A percentile compares a stretch with the other conserved stretches of the same genome.
phyloP scores from a whole-genome alignment of 1,140 invertebrate species.

The Ridgeia piscesae region DNA sequence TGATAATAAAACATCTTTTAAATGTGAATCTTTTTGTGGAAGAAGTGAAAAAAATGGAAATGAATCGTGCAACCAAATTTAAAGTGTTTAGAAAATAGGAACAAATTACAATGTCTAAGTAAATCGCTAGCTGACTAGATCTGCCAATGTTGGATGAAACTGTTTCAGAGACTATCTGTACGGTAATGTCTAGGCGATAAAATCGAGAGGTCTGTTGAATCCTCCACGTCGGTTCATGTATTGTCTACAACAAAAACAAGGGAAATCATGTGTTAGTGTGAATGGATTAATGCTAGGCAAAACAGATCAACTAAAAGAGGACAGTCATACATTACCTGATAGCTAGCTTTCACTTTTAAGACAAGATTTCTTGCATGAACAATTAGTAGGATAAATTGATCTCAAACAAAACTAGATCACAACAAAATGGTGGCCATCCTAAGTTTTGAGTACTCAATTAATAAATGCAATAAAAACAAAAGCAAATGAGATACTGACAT shows the following conservation, averaged over 20 bases:
- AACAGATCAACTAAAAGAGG: too few species aligned
- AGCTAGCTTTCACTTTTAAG: too few species aligned
- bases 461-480: too few species aligned
- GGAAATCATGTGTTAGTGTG: neutral
- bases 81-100: too few species aligned
- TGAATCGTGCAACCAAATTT: neutral
- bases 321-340: too few species aligned
- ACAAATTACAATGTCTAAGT: neutral
- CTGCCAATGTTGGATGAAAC: neutral
- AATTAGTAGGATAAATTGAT: too few species aligned
- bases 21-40: neutral
- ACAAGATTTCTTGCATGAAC: too few species aligned
- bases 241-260: slow-evolving; percentile 1
- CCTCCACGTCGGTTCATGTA: slow-evolving; percentile 7
- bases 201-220: neutral
- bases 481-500: too few species aligned
- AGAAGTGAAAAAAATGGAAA: neutral
- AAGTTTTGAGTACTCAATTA: too few species aligned
- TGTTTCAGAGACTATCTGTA: neutral
- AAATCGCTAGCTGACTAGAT: neutral
- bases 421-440: neutral
- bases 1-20: too few species aligned
- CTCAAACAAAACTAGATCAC: too few species aligned
- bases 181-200: neutral
- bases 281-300: too few species aligned